Evolutionary conservation across 2,113 vertebrate species (phyloP), one percentile per base, ranked within the genome.

Genomic region (Zootoca vivipara): DNA sequence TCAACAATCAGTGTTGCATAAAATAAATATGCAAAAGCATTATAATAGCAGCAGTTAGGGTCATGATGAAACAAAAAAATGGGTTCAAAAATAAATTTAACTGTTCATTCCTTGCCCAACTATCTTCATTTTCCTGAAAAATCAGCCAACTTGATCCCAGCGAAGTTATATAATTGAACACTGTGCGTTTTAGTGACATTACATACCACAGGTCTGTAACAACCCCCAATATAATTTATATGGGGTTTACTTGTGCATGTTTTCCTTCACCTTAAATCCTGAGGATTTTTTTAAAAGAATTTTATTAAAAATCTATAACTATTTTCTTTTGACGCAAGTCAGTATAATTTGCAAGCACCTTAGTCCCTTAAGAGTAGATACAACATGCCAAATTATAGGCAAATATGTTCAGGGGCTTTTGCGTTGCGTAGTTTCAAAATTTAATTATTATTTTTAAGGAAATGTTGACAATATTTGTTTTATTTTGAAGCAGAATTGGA

Each of bases 21-120:
- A 69, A 56, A n/a, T 88, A 78, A 87, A 91, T 89, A 87, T 0
- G 12, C 5, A 38, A 77, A 42, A 72, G 80, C 1, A 78, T 18
- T 8, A 35, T 18, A 40, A 12, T n/a, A 13, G 30, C 33, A 22
- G n/a, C 0, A 56, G 2, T 30, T 10, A 93, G 79, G 35, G 26
- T 26, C 26, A 16, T 15, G 3, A 7, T 30, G 10, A 87, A 72
- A 2, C 8, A 20, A 84, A 78, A 83, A 10, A 8, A 56, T 46
- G 4, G 46, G 52, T 65, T 88, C 26, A 85, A 7, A 5, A 1
- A 88, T 1, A 7, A 1, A 75, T 46, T 65, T 79, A 38, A 82
- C 24, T 15, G 40, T 67, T 90, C 78, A 0, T 13, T 91, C 83
- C 88, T 74, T 80, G 7, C 5, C 5, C n/a, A 52, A 40, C n/a